A percentile compares a stretch with the other conserved stretches of the same genome.
Conservation (phyloP, 2,113 vertebrate genomes). For the Atractosteus spatula region DNA sequence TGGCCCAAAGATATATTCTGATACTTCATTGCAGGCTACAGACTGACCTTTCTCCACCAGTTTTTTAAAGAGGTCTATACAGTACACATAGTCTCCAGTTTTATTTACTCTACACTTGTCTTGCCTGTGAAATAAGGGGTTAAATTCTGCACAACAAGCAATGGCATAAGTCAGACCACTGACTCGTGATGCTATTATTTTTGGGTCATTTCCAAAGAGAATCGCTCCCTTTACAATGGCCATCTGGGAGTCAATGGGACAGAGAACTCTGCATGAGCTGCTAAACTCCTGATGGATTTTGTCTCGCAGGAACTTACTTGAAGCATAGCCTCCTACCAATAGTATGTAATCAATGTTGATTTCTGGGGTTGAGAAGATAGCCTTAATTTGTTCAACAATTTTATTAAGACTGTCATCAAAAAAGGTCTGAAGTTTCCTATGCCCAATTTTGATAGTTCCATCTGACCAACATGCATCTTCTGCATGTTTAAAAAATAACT, state of each 20-base stretch:
- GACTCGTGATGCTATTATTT: neutral
- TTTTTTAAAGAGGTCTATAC: slow-evolving; percentile 10
- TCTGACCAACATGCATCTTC: slow-evolving; percentile 21
- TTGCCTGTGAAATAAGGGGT: slow-evolving; percentile 7
- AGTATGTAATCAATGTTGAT: slow-evolving; percentile 23
- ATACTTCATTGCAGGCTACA: slow-evolving; percentile 24
- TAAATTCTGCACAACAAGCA: rapidly evolving
- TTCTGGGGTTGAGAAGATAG: slow-evolving; percentile 12
- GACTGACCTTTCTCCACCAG: slow-evolving; percentile 23
- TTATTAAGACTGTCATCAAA: slow-evolving; percentile 23
- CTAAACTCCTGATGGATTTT: slow-evolving; percentile 21
- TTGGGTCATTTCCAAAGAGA: slow-evolving; percentile 18
- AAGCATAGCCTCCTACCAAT: slow-evolving; percentile 35
- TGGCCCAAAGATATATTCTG: slow-evolving; percentile 3
- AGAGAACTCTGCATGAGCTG: slow-evolving; percentile 13
- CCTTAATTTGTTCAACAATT: slow-evolving; percentile 12
- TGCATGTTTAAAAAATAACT: slow-evolving; percentile 3
- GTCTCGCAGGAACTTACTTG: slow-evolving; percentile 10
- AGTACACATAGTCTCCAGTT: neutral
- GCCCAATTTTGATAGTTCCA: slow-evolving; percentile 12
- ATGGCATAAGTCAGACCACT: slow-evolving; percentile 26
- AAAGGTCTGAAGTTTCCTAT: slow-evolving; percentile 18
- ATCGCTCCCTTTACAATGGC: slow-evolving; percentile 15
- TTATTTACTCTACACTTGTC: neutral
- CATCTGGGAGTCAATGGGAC: slow-evolving; percentile 23